Base-by-base conservation (phyloP, 2,113 vertebrate genomes). In the Danionella cerebrum region DNA sequence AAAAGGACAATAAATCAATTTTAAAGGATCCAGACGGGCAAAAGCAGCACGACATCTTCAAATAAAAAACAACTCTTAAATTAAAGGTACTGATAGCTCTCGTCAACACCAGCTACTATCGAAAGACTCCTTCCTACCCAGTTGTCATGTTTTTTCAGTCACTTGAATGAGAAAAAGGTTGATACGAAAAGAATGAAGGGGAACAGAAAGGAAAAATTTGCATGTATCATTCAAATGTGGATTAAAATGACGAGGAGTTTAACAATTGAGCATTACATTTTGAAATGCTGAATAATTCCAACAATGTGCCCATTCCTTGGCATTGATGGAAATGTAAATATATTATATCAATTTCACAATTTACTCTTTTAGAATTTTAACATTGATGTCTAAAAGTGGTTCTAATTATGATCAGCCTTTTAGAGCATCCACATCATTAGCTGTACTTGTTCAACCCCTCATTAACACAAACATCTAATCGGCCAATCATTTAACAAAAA, bases 21-120 rank as follows among this genome's bases (percentile, higher is more conserved):
- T 53, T 63, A 60, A 53, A 18, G 2, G 39, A 16, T 29, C 35
- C 13, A 39, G 39, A 64, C 29, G 41, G 82, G 21, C 14, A 47
- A 18, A 78, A 67, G 69, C 76, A 81, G 73, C 80, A 78, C n/a
- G n/a, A n/a, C 80, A 83, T 79, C 75, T 74, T 67, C 54, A 80
- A 85, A 82, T 82, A 59, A 24, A 67, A 58, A 71, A 59, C 69
- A 78, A 25, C 35, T 13, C 21, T 65, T 19, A 21, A 68, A 45
- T 68, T 16, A 64, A 54, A 25, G 12, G 27, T 27, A 51, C 14
- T 24, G 52, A 69, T 69, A 44, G 58, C 10, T 51, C 64, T 52
- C 38, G 62, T 38, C 33, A 69, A n/a, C 41, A 21, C 38, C 51
- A 39, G 45, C 42, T 52, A 48, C 12, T 55, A 31, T 35, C 44